A percentile compares a stretch with the other conserved stretches of the same genome.
Evolutionary conservation across 2,888 invertebrate genomes (phyloP).

Genomic region (Danaus chrysippus): DNA sequence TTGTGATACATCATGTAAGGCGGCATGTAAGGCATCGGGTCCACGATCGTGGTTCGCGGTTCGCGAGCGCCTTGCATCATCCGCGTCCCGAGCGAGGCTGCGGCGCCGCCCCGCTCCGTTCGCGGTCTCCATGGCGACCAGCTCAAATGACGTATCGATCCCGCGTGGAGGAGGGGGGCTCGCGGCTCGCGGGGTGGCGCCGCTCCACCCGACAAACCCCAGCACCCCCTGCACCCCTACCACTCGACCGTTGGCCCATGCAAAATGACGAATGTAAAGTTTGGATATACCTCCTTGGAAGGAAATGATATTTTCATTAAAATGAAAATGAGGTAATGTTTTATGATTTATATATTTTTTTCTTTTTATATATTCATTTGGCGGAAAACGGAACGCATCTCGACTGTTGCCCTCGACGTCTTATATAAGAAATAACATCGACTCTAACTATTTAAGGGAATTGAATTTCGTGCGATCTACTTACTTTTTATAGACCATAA

Average conservation of each 20-base stretch:
- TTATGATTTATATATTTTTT: slow-evolving; percentile 49
- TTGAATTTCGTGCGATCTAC: slow-evolving; percentile 37
- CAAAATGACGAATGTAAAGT: slow-evolving; percentile 80
- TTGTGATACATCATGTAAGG: too few relatives aligned
- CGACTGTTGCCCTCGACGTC: slow-evolving; percentile 20
- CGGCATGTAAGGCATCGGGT: slow-evolving; percentile 22
- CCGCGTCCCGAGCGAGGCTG: slow-evolving; percentile 64
- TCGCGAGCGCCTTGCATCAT: slow-evolving; percentile 64
- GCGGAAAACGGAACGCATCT: slow-evolving; percentile 14
- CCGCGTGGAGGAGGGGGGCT: slow-evolving; percentile 66
- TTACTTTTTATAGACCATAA: slow-evolving; percentile 41
- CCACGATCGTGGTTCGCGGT: slow-evolving; percentile 35
- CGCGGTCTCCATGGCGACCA: slow-evolving; percentile 79
- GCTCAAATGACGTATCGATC: slow-evolving; percentile 80
- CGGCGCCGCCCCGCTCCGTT: slow-evolving; percentile 76
- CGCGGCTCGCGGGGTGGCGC: slow-evolving; percentile 64
- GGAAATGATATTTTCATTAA: slow-evolving; percentile 78
- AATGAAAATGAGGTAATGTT: slow-evolving; percentile 71
- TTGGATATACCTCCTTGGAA: slow-evolving; percentile 76
- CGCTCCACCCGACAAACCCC: slow-evolving; percentile 71
- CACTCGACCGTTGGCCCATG: slow-evolving; percentile 78
- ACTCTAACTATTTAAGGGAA: slow-evolving; percentile 34
- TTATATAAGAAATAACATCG: slow-evolving; percentile 25
- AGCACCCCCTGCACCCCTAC: slow-evolving; percentile 60
- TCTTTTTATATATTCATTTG: slow-evolving; percentile 36